Evolutionary conservation across 2,113 vertebrate genomes (phyloP), one percentile per base, ranked within the genome.

Genomic region (Tapirus terrestris): DNA sequence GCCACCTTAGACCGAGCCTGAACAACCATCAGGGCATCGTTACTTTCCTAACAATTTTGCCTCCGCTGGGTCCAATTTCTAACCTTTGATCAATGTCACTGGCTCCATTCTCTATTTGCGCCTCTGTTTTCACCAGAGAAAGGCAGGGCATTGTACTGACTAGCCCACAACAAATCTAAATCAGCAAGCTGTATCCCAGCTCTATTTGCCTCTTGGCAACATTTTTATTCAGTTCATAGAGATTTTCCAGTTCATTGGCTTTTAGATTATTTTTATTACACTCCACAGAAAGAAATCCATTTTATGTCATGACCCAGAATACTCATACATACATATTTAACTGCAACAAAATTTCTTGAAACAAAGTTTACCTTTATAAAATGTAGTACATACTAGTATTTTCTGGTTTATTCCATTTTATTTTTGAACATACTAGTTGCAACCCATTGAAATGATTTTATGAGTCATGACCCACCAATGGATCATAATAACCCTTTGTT

Each of bases 221-320:
- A 53, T 61, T 93, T 91, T 84, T 93, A 43, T 56, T 95, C 63
- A 31, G 8, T 91, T 96, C 63, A 77, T 36, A 91, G 81, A 93
- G 21, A 92, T 89, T 72, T 9, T 77, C 53, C 5, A 83, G 33
- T 90, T 83, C 8, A 60, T 5, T n/a, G 61, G 17, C 8, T 82
- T 90, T 70, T 36, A 25, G 45, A 21, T 53, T 45, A 73, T 83
- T 91, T 39, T 60, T 45, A 68, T 65, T 93, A 72, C 17, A 77
- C 53, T 10, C 12, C 18, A 79, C 29, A 93, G 86, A 89, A 93
- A 45, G 9, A 86, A 90, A 56, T 70, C 10, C 6, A 18, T 75
- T 68, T 75, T 65, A 85, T 75, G 36, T 75, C 27, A 36, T 81
- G 63, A 60, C 20, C 45, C 56, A 36, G 29, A 27, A 76, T 65